A percentile compares a stretch with the other conserved stretches of the same genome.
phyloP scores from a whole-genome alignment of 1,140 invertebrate species.

The Drosophila mayri region DNA sequence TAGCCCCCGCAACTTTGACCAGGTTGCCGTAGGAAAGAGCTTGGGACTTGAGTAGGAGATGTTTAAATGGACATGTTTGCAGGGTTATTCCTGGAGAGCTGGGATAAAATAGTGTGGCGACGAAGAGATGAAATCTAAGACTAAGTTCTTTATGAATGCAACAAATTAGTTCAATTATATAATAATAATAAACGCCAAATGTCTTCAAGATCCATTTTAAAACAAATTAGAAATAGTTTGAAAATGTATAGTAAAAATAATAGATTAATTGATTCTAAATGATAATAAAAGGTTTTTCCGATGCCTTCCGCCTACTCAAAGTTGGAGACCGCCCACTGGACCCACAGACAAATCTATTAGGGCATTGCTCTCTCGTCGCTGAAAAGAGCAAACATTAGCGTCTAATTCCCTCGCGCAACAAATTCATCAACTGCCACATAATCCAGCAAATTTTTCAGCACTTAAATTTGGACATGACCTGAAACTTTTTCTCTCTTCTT shows the following conservation, averaged over 20 bases:
- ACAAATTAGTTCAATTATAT: background rate
- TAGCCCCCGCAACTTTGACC: background rate
- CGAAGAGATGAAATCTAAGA: background rate
- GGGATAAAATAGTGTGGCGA: background rate
- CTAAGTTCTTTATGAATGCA: background rate
- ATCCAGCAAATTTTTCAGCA: constrained; percentile 79
- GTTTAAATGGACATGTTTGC: background rate
- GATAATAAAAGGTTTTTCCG: no score
- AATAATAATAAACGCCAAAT: background rate
- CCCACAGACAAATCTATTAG: constrained; percentile 73
- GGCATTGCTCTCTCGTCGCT: constrained; percentile 44
- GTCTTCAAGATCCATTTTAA: no score
- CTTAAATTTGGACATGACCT: constrained; percentile 79
- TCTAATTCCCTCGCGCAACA: constrained; percentile 70
- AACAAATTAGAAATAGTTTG: no score
- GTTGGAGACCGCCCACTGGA: constrained; percentile 1
- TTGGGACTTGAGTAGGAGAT: background rate
- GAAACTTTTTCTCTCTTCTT: constrained; percentile 47
- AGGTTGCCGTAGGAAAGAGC: constrained; percentile 3
- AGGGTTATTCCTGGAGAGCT: no score
- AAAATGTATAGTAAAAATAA: no score
- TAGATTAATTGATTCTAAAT: no score
- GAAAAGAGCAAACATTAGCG: constrained; percentile 55
- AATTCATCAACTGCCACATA: constrained; percentile 77
- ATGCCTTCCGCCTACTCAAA: constrained; percentile 16